phyloP scores from a whole-genome alignment of 2,113 vertebrate genomes.

The Shinisaurus crocodilurus region DNA sequence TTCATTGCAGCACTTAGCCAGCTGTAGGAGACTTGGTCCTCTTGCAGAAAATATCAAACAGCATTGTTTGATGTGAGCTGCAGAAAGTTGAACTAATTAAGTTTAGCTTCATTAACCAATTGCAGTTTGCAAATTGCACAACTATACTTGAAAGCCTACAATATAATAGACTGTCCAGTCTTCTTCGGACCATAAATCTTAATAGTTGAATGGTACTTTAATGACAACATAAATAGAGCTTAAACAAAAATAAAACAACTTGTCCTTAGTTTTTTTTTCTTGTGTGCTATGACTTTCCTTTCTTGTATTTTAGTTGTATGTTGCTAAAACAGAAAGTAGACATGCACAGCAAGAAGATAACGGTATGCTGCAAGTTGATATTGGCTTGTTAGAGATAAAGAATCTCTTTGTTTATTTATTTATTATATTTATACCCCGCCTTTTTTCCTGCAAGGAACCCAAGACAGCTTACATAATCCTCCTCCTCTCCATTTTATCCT shows the following conservation, averaged over 20 bases:
- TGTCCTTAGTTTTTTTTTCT: not conserved
- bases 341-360: not conserved
- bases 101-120: constrained; percentile 80
- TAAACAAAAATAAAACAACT: constrained; percentile 17
- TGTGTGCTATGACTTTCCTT: not conserved
- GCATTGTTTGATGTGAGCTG: constrained; percentile 71
- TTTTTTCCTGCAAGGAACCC: no score
- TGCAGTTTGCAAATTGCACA: constrained; percentile 74
- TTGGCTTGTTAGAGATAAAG: constrained; percentile 25
- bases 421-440: no score
- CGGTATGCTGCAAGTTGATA: not conserved
- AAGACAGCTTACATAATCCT: no score
- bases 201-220: constrained; percentile 50
- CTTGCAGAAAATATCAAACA: constrained; percentile 76
- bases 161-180: constrained; percentile 63
- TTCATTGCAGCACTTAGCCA: constrained; percentile 77
- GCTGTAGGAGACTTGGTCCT: constrained; percentile 70
- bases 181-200: constrained; percentile 61
- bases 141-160: constrained; percentile 70
- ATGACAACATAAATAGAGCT: constrained; percentile 53
- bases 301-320: not conserved
- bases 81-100: constrained; percentile 78
- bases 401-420: not conserved
- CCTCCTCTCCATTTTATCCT: no score
- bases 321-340: constrained; percentile 40